Percentiles rank a stretch among this genome's conserved stretches.
Conservation (phyloP, 1,140 invertebrate genomes). For the Eulimnadia texana region DNA sequence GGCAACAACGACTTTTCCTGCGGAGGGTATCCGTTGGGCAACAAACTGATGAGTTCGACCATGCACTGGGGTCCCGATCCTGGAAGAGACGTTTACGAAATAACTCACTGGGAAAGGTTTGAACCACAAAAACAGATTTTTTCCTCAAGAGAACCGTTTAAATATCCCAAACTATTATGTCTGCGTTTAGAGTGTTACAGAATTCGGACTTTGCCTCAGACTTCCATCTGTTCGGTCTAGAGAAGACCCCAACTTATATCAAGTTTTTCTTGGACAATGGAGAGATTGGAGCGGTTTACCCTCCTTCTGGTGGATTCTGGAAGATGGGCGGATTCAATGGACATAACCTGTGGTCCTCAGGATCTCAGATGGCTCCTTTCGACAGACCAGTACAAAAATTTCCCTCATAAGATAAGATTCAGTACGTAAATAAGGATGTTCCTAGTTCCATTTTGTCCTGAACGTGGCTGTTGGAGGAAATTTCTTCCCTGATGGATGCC, state of each 20-base stretch:
- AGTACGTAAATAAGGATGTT: background rate
- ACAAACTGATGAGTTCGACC: constrained; percentile 17
- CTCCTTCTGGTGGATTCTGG: constrained; percentile 26
- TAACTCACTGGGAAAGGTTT: constrained; percentile 17
- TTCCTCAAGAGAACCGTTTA: too few relatives aligned
- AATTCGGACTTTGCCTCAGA: constrained; percentile 3
- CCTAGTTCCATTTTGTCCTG: constrained; percentile 23
- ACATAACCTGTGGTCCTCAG: constrained; percentile 26
- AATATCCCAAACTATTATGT: background rate
- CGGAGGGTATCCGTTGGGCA: constrained; percentile 26
- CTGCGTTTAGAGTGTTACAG: background rate
- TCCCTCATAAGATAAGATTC: background rate
- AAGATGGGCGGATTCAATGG: constrained; percentile 24
- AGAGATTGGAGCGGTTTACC: constrained; percentile 20
- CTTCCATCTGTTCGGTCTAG: constrained; percentile 11
- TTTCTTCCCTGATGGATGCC: constrained; percentile 22
- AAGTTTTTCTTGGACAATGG: constrained; percentile 20
- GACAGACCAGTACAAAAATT: constrained; percentile 31
- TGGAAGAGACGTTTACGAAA: background rate
- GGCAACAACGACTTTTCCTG: constrained; percentile 25
- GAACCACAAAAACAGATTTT: too few relatives aligned
- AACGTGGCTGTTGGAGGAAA: constrained; percentile 25
- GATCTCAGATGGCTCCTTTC: constrained; percentile 36
- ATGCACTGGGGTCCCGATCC: constrained; percentile 20
- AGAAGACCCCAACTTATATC: constrained; percentile 9